Conservation (phyloP, 1,140 invertebrate species). For the Microplitis mediator region DNA sequence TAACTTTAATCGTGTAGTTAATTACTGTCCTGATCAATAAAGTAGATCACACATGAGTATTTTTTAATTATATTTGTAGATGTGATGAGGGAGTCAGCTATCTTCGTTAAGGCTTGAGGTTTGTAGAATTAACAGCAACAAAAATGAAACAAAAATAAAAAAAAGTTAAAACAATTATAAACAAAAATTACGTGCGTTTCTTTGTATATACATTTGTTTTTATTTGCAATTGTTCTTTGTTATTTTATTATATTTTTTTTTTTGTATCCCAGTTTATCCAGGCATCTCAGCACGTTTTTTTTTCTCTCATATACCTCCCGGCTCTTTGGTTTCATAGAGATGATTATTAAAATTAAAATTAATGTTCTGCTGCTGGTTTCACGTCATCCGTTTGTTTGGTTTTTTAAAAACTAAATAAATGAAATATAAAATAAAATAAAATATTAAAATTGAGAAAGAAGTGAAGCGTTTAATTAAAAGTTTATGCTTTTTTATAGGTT, state of each 20-base stretch:
- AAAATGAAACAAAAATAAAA: conserved; percentile 1
- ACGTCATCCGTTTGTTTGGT: too few relatives aligned
- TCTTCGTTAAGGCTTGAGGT: conserved; percentile 32
- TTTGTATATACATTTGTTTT: conserved; percentile 13
- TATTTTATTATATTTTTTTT: conserved; percentile 2
- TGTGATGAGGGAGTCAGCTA: conserved; percentile 28
- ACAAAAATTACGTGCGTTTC: background rate
- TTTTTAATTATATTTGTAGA: conserved; percentile 31
- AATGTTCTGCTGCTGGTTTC: too few relatives aligned
- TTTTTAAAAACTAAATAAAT: background rate
- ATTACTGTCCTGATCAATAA: background rate
- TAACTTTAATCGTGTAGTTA: background rate
- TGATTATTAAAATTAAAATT: too few relatives aligned
- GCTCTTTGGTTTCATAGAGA: too few relatives aligned
- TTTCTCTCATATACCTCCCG: too few relatives aligned
- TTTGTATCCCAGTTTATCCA: background rate
- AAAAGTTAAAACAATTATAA: background rate
- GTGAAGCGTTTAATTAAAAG: background rate
- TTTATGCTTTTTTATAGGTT: conserved; percentile 33
- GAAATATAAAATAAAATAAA: background rate
- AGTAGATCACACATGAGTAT: conserved; percentile 17
- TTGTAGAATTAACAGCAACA: conserved; percentile 25
- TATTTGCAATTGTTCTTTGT: background rate
- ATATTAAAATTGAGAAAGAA: background rate
- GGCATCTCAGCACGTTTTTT: background rate